phyloP scores from a whole-genome alignment of 64 coral and sea anemone genomes.

The Stichodactyla mertensii region DNA sequence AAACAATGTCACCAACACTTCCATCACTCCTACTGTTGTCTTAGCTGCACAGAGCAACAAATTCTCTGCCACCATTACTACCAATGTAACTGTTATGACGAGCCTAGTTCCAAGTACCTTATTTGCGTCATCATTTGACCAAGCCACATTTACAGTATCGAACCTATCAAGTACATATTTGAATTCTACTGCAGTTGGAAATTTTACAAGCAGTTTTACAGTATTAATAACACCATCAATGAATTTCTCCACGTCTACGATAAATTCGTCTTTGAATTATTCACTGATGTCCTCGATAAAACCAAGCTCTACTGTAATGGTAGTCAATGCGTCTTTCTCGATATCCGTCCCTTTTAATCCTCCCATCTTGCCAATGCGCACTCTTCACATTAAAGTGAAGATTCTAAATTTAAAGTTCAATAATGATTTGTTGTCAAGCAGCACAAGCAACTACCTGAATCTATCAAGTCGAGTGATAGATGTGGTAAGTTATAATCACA shows the following conservation, averaged over 20 bases:
- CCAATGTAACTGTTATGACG: neutral
- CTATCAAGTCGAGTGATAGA: neutral
- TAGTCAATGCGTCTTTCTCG: neutral
- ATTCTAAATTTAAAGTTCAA: neutral
- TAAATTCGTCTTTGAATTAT: neutral
- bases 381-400: neutral
- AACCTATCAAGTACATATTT: neutral
- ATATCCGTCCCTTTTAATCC: neutral
- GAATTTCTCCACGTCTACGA: neutral
- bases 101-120: neutral
- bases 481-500: neutral
- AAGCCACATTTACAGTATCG: neutral
- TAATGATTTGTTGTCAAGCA: neutral
- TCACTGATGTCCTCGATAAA: neutral
- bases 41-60: neutral
- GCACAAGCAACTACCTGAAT: neutral
- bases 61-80: neutral
- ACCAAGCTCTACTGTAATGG: constrained; percentile 6
- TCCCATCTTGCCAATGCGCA: neutral
- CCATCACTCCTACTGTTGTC: neutral
- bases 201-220: neutral
- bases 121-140: neutral
- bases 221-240: neutral
- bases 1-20: too few relatives aligned
- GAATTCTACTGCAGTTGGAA: neutral